Conservation (phyloP, 1,140 invertebrate species). For the Zaprionus lachaisei region DNA sequence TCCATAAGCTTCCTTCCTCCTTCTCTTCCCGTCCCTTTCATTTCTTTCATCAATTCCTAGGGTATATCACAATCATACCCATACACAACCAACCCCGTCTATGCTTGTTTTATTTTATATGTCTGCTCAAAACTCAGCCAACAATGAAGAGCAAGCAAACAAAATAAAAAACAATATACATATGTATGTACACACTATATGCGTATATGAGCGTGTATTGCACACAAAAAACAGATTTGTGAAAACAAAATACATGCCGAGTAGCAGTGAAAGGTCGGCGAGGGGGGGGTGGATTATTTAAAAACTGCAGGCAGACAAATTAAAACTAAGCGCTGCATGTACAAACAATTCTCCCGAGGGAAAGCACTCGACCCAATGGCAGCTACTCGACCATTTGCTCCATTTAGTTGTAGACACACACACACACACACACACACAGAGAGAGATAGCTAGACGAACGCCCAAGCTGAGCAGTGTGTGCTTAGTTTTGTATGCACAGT, state of each 20-base stretch:
- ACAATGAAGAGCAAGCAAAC: constrained; percentile 57
- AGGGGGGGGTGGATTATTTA: constrained; percentile 4
- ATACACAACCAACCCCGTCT: not conserved
- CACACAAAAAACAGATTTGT: constrained; percentile 68
- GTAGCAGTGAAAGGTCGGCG: not conserved
- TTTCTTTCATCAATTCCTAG: not conserved
- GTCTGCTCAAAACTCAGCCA: constrained; percentile 41
- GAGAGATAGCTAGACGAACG: not conserved
- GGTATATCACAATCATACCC: not conserved
- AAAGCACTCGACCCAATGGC: constrained; percentile 71
- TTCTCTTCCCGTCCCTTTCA: not conserved
- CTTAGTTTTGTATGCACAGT: constrained; percentile 63
- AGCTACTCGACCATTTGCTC: constrained; percentile 80
- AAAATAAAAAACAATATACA: constrained; percentile 36
- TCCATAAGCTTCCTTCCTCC: constrained; percentile 13
- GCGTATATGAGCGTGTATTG: constrained; percentile 29
- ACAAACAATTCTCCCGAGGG: constrained; percentile 61
- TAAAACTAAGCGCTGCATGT: constrained; percentile 78
- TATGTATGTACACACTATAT: constrained; percentile 31
- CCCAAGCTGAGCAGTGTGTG: constrained; percentile 44
- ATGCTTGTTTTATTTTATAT: constrained; percentile 22
- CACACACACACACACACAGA: constrained; percentile 15
- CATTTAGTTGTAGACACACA: constrained; percentile 66
- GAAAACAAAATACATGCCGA: constrained; percentile 56
- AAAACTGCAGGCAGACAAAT: constrained; percentile 73